Conservation (phyloP, 2,888 invertebrate species). For the Diaphora mendica region DNA sequence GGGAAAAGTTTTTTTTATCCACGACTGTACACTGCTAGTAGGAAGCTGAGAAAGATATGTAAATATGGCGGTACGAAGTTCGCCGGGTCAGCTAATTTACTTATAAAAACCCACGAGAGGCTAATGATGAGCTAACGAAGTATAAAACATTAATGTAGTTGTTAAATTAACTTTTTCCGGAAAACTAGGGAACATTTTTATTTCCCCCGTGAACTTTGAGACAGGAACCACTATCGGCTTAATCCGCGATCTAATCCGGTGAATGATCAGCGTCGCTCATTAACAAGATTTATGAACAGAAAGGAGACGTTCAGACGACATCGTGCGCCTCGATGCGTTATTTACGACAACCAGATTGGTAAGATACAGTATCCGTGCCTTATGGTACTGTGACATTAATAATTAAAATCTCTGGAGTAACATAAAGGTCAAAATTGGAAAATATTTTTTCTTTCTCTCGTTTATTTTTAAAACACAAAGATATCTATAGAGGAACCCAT, state of each 20-base stretch:
- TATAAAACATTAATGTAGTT: slow-evolving; percentile 39
- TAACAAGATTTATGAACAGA: slow-evolving; percentile 83
- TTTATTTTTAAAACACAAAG: slow-evolving; percentile 24
- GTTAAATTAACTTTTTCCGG: slow-evolving; percentile 33
- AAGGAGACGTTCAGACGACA: slow-evolving; percentile 76
- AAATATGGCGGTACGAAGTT: no score
- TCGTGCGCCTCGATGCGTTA: slow-evolving; percentile 74
- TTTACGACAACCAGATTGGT: slow-evolving; percentile 77
- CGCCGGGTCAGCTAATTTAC: no score
- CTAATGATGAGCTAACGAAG: slow-evolving; percentile 32
- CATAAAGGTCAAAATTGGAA: slow-evolving; percentile 39
- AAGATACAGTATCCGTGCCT: slow-evolving; percentile 62
- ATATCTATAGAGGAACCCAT: background rate
- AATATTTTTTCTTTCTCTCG: slow-evolving; percentile 19
- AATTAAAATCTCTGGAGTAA: slow-evolving; percentile 48
- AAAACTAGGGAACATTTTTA: slow-evolving; percentile 43
- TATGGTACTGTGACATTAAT: slow-evolving; percentile 53
- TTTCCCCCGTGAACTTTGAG: slow-evolving; percentile 48
- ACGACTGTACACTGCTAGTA: no score
- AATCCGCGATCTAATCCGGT: slow-evolving; percentile 75
- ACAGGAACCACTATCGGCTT: slow-evolving; percentile 50
- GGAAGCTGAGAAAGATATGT: no score
- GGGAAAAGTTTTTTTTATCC: no score
- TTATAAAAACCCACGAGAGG: slow-evolving; percentile 22
- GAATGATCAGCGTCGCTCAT: slow-evolving; percentile 80